These are phyloP conservation scores for Pyrocoelia pectoralis DNA, from an alignment of 2,888 invertebrate species.

Conservation along the genomic window DNA sequence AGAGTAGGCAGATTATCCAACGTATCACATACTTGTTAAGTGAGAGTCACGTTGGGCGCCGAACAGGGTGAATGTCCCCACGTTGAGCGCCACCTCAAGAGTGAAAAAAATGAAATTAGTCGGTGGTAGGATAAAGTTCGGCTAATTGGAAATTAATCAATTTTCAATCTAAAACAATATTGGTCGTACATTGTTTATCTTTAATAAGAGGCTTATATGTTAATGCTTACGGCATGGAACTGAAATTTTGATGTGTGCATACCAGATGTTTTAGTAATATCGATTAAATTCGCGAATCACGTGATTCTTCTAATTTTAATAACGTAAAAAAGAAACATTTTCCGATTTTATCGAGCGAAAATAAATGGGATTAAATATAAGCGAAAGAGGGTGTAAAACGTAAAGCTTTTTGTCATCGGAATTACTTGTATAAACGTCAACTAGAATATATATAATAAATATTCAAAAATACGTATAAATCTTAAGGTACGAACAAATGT, in stretches of 20 bases:
- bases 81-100: not conserved
- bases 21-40: no score
- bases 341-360: not conserved
- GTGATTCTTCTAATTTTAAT: not conserved
- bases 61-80: no score
- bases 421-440: conserved; percentile 13
- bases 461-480: conserved; percentile 17
- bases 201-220: not conserved
- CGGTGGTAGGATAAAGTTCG: not conserved
- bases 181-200: not conserved
- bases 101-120: not conserved
- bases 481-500: conserved; percentile 19
- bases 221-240: not conserved
- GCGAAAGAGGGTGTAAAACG: no score
- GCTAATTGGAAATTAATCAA: not conserved
- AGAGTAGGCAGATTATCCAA: no score
- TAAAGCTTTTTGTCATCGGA: conserved; percentile 2
- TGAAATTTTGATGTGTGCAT: not conserved
- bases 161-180: not conserved
- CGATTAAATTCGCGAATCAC: not conserved
- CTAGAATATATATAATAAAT: conserved; percentile 14
- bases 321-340: no score
- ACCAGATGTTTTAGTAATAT: not conserved
- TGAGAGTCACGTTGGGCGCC: no score
- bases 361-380: not conserved